phyloP scores from a whole-genome alignment of 1,140 invertebrate genomes.

The Caenorhabditis remanei region DNA sequence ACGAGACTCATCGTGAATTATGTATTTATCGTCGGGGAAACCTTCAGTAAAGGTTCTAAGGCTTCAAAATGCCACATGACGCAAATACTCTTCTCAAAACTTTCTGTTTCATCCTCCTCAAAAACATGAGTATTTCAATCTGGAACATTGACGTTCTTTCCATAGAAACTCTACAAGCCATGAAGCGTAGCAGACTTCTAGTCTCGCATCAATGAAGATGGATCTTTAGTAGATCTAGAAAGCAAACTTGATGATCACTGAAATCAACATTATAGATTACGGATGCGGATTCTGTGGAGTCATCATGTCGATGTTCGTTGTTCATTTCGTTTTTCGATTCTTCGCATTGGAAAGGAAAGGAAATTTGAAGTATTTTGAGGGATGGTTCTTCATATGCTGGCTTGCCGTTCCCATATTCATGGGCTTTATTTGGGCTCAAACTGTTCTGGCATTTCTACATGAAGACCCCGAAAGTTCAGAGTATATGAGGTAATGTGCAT shows the following conservation, averaged over 20 bases:
- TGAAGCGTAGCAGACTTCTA: too few species aligned
- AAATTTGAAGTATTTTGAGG: conserved; percentile 17
- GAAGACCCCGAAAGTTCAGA: not conserved
- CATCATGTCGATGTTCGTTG: conserved; percentile 9
- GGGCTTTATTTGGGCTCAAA: not conserved
- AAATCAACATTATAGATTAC: not conserved
- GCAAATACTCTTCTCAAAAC: too few species aligned
- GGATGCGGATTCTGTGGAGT: conserved; percentile 10
- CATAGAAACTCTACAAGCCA: too few species aligned
- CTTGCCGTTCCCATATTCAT: not conserved
- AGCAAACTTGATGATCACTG: not conserved
- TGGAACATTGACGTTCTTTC: too few species aligned
- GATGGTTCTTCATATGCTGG: conserved; percentile 10
- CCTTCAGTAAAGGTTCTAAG: too few species aligned
- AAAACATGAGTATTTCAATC: too few species aligned
- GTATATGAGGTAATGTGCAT: conserved; percentile 7
- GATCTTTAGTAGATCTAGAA: too few species aligned
- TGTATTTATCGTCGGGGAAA: too few species aligned
- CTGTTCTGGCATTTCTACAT: not conserved
- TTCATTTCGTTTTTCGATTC: conserved; percentile 16
- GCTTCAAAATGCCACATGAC: too few species aligned
- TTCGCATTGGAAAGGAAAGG: conserved; percentile 1
- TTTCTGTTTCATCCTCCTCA: too few species aligned
- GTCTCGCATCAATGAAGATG: too few species aligned
- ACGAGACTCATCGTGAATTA: too few species aligned